Evolutionary conservation across 2,113 vertebrate genomes (phyloP).

Genomic region (Mus spicilegus): DNA sequence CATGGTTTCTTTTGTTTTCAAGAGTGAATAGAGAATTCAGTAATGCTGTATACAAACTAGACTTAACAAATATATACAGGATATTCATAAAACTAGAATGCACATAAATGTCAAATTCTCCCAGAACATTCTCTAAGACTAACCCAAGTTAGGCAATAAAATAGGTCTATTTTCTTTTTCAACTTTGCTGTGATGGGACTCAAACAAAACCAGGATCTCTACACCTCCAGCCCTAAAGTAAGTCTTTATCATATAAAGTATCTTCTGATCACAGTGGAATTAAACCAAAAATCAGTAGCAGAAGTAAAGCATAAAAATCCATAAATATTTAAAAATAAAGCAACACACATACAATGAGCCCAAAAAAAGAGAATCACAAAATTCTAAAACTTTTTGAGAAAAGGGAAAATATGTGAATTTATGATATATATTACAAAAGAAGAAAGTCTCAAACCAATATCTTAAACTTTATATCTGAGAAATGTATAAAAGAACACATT

Average conservation of each 20-base stretch:
- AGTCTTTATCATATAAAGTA: background rate
- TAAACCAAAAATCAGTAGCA: background rate
- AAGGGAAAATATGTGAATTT: background rate
- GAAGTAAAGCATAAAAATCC: background rate
- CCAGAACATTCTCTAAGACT: background rate
- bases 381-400: background rate
- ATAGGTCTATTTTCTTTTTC: background rate
- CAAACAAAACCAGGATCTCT: background rate
- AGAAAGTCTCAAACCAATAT: background rate
- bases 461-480: background rate
- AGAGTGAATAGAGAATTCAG: background rate
- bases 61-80: background rate
- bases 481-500: background rate
- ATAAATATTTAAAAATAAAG: background rate
- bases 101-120: background rate
- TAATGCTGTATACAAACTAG: background rate
- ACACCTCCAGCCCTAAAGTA: background rate
- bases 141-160: background rate
- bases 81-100: background rate
- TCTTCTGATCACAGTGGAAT: background rate
- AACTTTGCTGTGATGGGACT: background rate
- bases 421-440: background rate
- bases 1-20: slow-evolving; percentile 10
- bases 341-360: background rate
- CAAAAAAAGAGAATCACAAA: slow-evolving; percentile 28